Conservation (phyloP, 2,797 vertebrate genomes). For the Phalanger gymnotis region DNA sequence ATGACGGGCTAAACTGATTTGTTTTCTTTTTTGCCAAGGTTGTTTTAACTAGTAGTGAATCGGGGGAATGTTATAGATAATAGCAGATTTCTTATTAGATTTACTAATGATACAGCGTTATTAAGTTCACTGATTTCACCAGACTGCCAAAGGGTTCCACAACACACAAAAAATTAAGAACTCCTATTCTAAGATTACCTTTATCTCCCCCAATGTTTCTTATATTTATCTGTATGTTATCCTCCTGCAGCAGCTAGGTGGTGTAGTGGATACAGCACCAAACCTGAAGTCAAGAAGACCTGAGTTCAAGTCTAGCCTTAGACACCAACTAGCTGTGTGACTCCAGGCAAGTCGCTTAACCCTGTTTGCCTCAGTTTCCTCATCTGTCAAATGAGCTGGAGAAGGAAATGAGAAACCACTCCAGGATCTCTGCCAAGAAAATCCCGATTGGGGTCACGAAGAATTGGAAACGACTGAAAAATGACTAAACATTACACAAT, state of each 20-base stretch:
- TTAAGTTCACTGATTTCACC: neutral
- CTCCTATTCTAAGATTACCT: neutral
- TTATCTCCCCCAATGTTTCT: neutral
- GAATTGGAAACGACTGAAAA: neutral
- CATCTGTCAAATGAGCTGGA: neutral
- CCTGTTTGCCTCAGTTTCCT: neutral
- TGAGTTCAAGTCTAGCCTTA: neutral
- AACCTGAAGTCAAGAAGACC: neutral
- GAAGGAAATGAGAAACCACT: neutral
- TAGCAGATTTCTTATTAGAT: neutral
- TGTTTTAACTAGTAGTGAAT: neutral
- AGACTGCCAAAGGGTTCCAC: neutral
- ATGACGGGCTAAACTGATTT: neutral
- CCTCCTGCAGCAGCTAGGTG: neutral
- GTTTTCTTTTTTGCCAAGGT: neutral
- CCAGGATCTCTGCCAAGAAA: neutral
- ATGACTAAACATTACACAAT: neutral
- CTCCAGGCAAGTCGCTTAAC: neutral
- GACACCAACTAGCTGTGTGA: neutral
- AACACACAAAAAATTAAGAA: neutral
- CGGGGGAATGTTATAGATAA: neutral
- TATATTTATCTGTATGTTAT: neutral
- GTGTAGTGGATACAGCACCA: neutral
- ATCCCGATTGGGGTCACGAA: no score
- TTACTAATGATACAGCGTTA: neutral